Evolutionary conservation across 2,888 invertebrate species (phyloP).

Genomic region (Nasonia oneida): DNA sequence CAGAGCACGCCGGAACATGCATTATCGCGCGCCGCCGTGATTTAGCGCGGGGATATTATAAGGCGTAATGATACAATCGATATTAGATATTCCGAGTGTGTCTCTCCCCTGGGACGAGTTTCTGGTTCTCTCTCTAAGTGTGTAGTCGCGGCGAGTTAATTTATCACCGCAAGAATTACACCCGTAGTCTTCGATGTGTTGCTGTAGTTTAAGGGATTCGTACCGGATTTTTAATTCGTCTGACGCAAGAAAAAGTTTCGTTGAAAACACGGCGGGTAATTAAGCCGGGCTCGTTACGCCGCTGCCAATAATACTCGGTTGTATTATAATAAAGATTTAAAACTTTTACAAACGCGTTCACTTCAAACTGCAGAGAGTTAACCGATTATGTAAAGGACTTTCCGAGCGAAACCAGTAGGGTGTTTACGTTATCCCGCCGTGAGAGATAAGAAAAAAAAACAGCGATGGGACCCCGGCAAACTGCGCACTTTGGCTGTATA

Average conservation of each 20-base stretch:
- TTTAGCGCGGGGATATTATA: conserved; percentile 18
- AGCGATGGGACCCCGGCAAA: too few species aligned
- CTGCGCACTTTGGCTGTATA: neutral
- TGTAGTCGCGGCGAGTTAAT: neutral
- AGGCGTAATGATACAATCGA: conserved; percentile 35
- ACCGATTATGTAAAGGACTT: conserved; percentile 7
- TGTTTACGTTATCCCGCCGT: neutral
- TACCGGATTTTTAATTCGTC: neutral
- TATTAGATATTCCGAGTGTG: conserved; percentile 20
- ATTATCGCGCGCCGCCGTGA: conserved; percentile 8
- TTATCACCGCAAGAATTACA: neutral
- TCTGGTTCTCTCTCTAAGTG: neutral
- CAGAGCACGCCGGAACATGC: neutral
- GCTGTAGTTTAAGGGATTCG: neutral
- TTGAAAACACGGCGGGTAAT: neutral
- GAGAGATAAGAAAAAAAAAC: neutral
- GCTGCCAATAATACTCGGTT: too few species aligned
- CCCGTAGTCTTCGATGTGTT: neutral
- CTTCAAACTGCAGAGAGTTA: neutral
- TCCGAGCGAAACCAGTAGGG: neutral
- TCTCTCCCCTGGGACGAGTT: neutral
- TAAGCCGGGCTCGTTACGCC: too few species aligned
- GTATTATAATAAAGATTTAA: neutral
- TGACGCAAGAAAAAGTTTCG: neutral
- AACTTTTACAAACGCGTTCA: neutral